Evolutionary conservation across 2,888 invertebrate genomes (phyloP).

Genomic region (Agrotis clavis): DNA sequence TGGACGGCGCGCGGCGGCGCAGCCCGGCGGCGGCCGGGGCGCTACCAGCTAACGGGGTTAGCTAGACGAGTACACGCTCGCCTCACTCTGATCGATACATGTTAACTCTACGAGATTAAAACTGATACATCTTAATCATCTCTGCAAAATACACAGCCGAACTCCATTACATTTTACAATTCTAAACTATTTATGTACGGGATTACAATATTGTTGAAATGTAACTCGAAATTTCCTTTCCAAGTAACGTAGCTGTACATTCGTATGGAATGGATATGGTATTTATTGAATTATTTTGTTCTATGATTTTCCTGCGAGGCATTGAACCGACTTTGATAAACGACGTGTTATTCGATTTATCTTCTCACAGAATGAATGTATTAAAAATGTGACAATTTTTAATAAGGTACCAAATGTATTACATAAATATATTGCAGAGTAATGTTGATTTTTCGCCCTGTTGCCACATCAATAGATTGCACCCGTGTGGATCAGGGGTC

Average conservation of each 20-base stretch:
- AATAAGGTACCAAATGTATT: neutral
- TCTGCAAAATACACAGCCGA: constrained; percentile 15
- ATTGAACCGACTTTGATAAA: constrained; percentile 49
- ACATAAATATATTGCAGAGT: neutral
- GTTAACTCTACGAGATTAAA: constrained; percentile 55
- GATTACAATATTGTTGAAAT: neutral
- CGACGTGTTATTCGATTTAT: constrained; percentile 38
- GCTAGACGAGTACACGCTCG: constrained; percentile 54
- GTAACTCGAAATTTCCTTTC: constrained; percentile 6
- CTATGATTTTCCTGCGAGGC: constrained; percentile 37
- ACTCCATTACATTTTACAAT: constrained; percentile 9
- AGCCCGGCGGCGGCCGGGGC: constrained; percentile 47
- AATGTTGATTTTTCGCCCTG: constrained; percentile 16
- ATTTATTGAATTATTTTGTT: constrained; percentile 34
- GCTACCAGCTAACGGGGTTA: constrained; percentile 63
- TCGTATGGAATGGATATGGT: constrained; percentile 32
- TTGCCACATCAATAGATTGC: constrained; percentile 12
- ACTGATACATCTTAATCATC: constrained; percentile 56
- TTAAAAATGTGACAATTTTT: constrained; percentile 13
- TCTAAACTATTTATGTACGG: neutral
- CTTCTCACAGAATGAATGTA: constrained; percentile 17
- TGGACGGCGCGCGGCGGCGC: constrained; percentile 51
- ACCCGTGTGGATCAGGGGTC: neutral
- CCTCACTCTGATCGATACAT: constrained; percentile 64
- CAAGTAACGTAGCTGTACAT: constrained; percentile 10